Evolutionary conservation across 2,888 invertebrate species (phyloP), one percentile per base, ranked within the genome.

Genomic region (Eupsilia transversa): DNA sequence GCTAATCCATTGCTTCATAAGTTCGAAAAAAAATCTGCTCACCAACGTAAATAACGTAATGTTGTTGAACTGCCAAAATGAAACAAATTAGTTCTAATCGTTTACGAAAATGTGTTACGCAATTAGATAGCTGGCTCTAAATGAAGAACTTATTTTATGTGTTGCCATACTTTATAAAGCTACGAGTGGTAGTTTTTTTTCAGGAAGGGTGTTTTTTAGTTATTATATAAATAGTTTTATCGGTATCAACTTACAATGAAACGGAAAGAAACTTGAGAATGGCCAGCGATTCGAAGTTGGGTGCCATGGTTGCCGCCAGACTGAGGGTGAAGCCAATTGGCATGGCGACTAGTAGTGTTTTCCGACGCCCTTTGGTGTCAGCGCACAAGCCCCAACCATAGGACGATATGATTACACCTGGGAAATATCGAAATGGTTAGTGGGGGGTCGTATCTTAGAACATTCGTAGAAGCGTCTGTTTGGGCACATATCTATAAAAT

Each of bases 371-470:
- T n/a, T 89, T 80, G 1, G 93, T 94, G 81, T 95, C 95, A 0
- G 94, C 95, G 35, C 92, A 91, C 0, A 95, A 88, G 0, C 95
- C 95, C 95, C 95, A 95, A 0, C 83, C 92, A 77, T 94, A 95
- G 0, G 95, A 95, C 0, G 94, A 95, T 41, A 94, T 7, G 93
- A 95, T 94, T 1, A 95, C 90, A 74, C 92, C 92, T 92, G 85
- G 1, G 52, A 71, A 65, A 67, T 20, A 14, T 23, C 6, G 14
- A 38, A 46, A 23, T 46, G 46, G 7, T 46, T 23, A 23, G 17
- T 43, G 23, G 23, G 46, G 2, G 46, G 2, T 46, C 23, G 2
- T 7, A 7, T 20, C 46, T 46, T 46, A 20, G 6, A 46, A 46
- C 46, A 20, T 46, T 46, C 20, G 20, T 7, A 46, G 20, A 46